Percentiles rank a stretch among this genome's conserved stretches.
Evolutionary conservation across 2,113 vertebrate genomes (phyloP).

Genomic region (Bubo bubo): DNA sequence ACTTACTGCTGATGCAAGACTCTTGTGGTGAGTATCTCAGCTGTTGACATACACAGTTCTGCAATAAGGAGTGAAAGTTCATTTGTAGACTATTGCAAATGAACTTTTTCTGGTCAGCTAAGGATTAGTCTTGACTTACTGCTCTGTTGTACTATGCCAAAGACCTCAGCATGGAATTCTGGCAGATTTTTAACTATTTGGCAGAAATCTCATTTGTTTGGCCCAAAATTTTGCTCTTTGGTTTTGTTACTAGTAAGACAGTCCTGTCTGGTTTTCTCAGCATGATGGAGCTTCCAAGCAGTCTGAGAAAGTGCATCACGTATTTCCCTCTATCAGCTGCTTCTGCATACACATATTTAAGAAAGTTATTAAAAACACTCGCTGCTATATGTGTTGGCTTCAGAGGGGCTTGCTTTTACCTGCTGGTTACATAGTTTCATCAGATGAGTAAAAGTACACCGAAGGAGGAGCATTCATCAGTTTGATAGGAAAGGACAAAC

Average conservation of each 20-base stretch:
- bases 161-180: not conserved
- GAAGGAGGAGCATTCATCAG: not conserved
- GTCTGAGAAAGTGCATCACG: not conserved
- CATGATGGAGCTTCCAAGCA: not conserved
- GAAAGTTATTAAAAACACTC: not conserved
- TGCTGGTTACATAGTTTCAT: not conserved
- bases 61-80: conserved; percentile 50
- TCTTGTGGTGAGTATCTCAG: conserved; percentile 86
- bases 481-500: not conserved
- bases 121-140: not conserved
- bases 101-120: not conserved
- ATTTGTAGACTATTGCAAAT: not conserved
- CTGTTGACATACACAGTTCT: not conserved
- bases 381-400: not conserved
- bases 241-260: not conserved
- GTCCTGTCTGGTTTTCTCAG: not conserved
- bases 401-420: not conserved
- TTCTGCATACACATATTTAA: not conserved
- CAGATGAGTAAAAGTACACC: not conserved
- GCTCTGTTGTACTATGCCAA: not conserved
- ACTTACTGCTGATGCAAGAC: conserved; percentile 93
- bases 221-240: conserved; percentile 15
- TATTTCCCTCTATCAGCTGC: not conserved
- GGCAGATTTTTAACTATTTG: not conserved
- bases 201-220: conserved; percentile 7